Evolutionary conservation across 1,140 invertebrate species (phyloP).

Genomic region (Sinonovacula constricta): DNA sequence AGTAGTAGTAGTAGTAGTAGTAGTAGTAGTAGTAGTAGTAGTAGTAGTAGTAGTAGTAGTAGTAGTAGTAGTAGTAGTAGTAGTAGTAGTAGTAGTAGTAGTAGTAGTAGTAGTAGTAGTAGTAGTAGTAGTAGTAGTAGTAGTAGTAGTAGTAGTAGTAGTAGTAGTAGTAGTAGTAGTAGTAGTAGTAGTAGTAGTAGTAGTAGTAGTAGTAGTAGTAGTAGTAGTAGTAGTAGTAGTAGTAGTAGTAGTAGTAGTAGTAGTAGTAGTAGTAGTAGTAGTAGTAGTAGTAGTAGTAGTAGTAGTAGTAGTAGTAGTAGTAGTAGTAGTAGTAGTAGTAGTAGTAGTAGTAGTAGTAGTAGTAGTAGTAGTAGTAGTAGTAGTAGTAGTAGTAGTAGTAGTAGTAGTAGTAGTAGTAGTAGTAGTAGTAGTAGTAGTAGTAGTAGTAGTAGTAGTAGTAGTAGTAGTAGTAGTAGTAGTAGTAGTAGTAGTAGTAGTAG

Average conservation of each 20-base stretch:
- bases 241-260: slow-evolving; percentile 36
- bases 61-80: slow-evolving; percentile 34
- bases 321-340: slow-evolving; percentile 49
- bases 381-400: slow-evolving; percentile 47
- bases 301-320: slow-evolving; percentile 42
- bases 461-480: slow-evolving; percentile 47
- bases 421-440: slow-evolving; percentile 24
- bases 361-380: slow-evolving; percentile 52
- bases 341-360: slow-evolving; percentile 44
- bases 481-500: slow-evolving; percentile 47
- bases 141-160: slow-evolving; percentile 21
- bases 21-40: slow-evolving; percentile 26
- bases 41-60: slow-evolving; percentile 22
- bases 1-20: slow-evolving; percentile 36
- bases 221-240: slow-evolving; percentile 11
- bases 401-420: slow-evolving; percentile 31
- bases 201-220: slow-evolving; percentile 20
- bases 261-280: slow-evolving; percentile 48
- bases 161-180: slow-evolving; percentile 15
- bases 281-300: slow-evolving; percentile 48
- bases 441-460: slow-evolving; percentile 49
- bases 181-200: slow-evolving; percentile 19
- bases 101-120: slow-evolving; percentile 21
- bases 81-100: slow-evolving; percentile 24
- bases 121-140: slow-evolving; percentile 20